Percentiles rank a stretch among this genome's conserved stretches.
Evolutionary conservation across 1,140 invertebrate species (phyloP).

Genomic region (Zophobas atratus): DNA sequence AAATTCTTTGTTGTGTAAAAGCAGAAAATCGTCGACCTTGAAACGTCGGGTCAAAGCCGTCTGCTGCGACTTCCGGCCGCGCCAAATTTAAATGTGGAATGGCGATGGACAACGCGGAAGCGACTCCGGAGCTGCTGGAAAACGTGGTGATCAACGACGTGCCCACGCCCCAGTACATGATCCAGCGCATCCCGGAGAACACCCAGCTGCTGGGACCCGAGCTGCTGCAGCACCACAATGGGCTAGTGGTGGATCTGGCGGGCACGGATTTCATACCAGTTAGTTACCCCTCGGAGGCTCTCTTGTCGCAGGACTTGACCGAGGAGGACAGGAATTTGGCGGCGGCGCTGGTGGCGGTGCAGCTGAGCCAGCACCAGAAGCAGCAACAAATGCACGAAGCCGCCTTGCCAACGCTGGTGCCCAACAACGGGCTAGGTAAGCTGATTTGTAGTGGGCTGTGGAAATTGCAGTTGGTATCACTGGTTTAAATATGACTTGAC

Average conservation of each 20-base stretch:
- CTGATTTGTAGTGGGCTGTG: neutral
- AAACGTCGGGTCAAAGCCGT: slow-evolving; percentile 65
- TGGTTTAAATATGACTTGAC: too few relatives aligned
- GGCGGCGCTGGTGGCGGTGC: slow-evolving; percentile 71
- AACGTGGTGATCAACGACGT: slow-evolving; percentile 63
- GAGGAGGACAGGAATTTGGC: slow-evolving; percentile 71
- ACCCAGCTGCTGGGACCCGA: slow-evolving; percentile 63
- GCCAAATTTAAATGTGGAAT: slow-evolving; percentile 55
- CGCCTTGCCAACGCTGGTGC: slow-evolving; percentile 48
- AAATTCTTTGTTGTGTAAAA: slow-evolving; percentile 48
- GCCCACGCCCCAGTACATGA: slow-evolving; percentile 63
- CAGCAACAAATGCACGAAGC: slow-evolving; percentile 65
- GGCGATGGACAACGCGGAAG: slow-evolving; percentile 54
- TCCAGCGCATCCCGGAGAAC: slow-evolving; percentile 64
- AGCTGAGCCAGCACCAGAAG: slow-evolving; percentile 71
- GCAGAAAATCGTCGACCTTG: slow-evolving; percentile 61
- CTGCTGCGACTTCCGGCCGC: slow-evolving; percentile 51
- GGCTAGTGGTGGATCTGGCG: slow-evolving; percentile 65
- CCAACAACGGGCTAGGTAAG: slow-evolving; percentile 23
- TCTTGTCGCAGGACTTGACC: slow-evolving; percentile 67
- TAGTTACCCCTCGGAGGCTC: slow-evolving; percentile 65
- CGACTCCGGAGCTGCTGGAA: slow-evolving; percentile 60
- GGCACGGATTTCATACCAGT: slow-evolving; percentile 66
- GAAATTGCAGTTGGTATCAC: too few relatives aligned
- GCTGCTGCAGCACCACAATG: slow-evolving; percentile 64